These are phyloP conservation scores for Antitype chi DNA, from an alignment of 2,888 invertebrate species.

Conservation along the genomic window DNA sequence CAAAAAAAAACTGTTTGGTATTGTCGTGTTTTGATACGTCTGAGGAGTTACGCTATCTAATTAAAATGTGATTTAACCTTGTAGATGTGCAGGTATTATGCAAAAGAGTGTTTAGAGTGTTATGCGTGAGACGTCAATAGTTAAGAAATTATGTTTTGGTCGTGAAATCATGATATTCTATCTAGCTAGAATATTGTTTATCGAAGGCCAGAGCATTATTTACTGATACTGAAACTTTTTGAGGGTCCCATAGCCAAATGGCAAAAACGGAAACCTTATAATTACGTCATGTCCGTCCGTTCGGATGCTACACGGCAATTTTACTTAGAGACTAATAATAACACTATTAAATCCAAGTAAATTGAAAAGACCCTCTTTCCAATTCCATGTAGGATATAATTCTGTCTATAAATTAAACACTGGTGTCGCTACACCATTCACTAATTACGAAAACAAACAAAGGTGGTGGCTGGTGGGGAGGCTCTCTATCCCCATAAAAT, in stretches of 20 bases:
- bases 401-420: not conserved
- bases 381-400: too few relatives aligned
- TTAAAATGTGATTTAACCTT: not conserved
- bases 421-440: too few relatives aligned
- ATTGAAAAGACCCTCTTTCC: not conserved
- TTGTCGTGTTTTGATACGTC: not conserved
- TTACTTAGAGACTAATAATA: not conserved
- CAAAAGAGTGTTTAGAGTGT: not conserved
- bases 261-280: not conserved
- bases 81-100: not conserved
- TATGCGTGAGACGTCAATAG: not conserved
- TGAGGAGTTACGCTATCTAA: not conserved
- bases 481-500: not conserved
- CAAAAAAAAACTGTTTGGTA: not conserved
- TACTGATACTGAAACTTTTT: not conserved
- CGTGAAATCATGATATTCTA: not conserved
- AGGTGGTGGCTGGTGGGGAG: too few relatives aligned
- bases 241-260: not conserved
- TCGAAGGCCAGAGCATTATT: not conserved
- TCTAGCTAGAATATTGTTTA: not conserved
- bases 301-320: not conserved
- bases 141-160: not conserved
- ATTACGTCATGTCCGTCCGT: not conserved
- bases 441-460: too few relatives aligned
- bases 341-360: not conserved